phyloP scores from a whole-genome alignment of 1,140 invertebrate genomes.

The Coenobita brevimanus region DNA sequence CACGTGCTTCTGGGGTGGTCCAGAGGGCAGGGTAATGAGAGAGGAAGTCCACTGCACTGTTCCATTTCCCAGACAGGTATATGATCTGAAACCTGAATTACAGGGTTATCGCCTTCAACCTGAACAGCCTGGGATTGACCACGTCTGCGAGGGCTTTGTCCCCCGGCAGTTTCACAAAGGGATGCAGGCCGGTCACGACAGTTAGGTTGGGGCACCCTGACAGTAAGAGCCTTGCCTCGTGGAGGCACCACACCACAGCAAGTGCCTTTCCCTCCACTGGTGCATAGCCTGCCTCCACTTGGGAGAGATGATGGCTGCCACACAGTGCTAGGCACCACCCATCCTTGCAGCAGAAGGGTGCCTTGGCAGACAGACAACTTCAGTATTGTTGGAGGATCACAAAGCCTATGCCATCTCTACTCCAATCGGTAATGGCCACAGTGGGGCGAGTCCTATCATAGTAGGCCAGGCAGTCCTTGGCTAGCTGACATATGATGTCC shows the following conservation, averaged over 20 bases:
- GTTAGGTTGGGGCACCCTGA: not conserved
- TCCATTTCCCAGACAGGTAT: not conserved
- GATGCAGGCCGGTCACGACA: not conserved
- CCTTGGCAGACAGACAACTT: not conserved
- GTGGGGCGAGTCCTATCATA: not conserved
- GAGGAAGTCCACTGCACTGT: too few relatives aligned
- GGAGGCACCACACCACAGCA: not conserved
- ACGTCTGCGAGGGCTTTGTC: too few relatives aligned
- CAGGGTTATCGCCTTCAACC: not conserved
- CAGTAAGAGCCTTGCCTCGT: not conserved
- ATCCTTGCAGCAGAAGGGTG: not conserved
- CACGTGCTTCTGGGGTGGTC: not conserved
- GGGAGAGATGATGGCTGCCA: too few relatives aligned
- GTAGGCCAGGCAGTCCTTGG: not conserved
- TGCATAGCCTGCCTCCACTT: not conserved
- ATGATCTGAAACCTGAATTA: constrained; percentile 5
- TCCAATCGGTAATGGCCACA: not conserved
- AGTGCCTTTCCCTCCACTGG: not conserved
- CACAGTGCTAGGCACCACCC: not conserved
- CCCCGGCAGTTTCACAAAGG: too few relatives aligned
- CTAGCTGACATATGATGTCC: too few relatives aligned
- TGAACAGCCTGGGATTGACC: not conserved
- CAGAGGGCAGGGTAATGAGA: not conserved
- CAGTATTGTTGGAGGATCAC: too few relatives aligned
- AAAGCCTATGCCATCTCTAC: not conserved